Conservation (phyloP, 2,888 invertebrate genomes). For the Herminia tarsipennalis region DNA sequence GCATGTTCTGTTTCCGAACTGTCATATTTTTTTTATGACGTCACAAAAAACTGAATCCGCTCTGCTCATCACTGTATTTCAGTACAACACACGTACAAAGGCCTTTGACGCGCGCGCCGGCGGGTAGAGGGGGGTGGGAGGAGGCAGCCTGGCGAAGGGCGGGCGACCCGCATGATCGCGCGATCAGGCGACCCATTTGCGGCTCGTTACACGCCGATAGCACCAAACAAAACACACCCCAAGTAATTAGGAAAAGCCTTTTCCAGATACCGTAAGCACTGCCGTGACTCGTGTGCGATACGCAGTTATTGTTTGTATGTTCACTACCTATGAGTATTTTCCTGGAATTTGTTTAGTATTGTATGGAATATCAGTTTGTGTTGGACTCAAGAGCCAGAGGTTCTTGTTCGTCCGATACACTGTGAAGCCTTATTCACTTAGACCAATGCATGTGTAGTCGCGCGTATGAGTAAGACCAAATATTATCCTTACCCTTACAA, state of each 20-base stretch:
- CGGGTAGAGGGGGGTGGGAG: conserved; percentile 43
- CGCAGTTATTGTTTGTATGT: conserved; percentile 11
- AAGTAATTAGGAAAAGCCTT: conserved; percentile 85
- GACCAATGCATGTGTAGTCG: too few species aligned
- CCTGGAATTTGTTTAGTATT: not conserved
- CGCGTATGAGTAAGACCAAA: too few species aligned
- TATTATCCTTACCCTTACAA: too few species aligned
- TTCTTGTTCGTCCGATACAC: too few species aligned
- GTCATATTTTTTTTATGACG: too few species aligned
- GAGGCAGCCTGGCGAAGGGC: conserved; percentile 57
- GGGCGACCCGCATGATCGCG: conserved; percentile 83
- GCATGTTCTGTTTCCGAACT: too few species aligned
- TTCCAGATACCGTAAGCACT: conserved; percentile 82
- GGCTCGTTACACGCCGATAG: conserved; percentile 84
- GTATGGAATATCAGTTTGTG: too few species aligned
- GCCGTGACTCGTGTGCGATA: conserved; percentile 53
- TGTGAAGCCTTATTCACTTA: too few species aligned
- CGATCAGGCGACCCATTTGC: conserved; percentile 83
- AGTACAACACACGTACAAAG: conserved; percentile 72
- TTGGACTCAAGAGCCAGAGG: too few species aligned
- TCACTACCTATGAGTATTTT: not conserved
- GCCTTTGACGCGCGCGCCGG: conserved; percentile 75
- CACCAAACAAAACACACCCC: conserved; percentile 84
- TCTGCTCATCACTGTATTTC: conserved; percentile 41
- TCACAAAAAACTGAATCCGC: too few species aligned